phyloP scores from a whole-genome alignment of 2,113 vertebrate genomes.

The Leptobrachium ailaonicum region DNA sequence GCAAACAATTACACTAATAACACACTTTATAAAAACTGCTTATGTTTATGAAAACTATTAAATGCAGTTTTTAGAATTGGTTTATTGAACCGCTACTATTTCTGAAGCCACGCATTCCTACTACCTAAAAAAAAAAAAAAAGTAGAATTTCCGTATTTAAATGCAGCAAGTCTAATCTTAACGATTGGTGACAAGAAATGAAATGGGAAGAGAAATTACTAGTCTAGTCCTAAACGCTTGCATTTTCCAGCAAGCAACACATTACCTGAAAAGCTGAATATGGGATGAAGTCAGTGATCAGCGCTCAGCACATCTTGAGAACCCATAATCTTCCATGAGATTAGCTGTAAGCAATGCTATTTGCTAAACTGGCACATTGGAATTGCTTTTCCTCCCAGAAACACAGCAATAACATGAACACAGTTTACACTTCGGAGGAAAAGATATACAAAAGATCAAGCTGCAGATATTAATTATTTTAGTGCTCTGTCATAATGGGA shows the following conservation, averaged over 20 bases:
- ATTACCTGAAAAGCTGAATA: conserved; percentile 31
- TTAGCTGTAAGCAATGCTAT: conserved; percentile 43
- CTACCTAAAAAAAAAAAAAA: not conserved
- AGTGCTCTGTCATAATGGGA: not conserved
- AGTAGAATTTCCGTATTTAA: not conserved
- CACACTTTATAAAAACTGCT: too few species aligned
- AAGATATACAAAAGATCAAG: conserved; percentile 34
- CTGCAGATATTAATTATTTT: conserved; percentile 23
- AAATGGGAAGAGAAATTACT: conserved; percentile 14
- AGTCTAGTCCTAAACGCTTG: conserved; percentile 5
- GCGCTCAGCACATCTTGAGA: conserved; percentile 27
- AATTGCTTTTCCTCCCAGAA: conserved; percentile 34
- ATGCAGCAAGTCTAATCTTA: conserved; percentile 14
- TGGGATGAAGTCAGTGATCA: conserved; percentile 23
- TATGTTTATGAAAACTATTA: too few species aligned
- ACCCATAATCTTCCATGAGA: conserved; percentile 49
- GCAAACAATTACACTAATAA: too few species aligned
- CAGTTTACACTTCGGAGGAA: conserved; percentile 32
- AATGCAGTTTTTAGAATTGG: too few species aligned
- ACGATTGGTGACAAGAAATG: not conserved
- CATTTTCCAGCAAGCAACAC: conserved; percentile 25
- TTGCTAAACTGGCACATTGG: conserved; percentile 41
- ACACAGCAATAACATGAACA: conserved; percentile 32
- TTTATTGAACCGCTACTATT: too few species aligned
- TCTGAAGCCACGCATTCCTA: too few species aligned